Conservation (phyloP, 1,140 invertebrate genomes). For the Leptopilina clavipes region DNA sequence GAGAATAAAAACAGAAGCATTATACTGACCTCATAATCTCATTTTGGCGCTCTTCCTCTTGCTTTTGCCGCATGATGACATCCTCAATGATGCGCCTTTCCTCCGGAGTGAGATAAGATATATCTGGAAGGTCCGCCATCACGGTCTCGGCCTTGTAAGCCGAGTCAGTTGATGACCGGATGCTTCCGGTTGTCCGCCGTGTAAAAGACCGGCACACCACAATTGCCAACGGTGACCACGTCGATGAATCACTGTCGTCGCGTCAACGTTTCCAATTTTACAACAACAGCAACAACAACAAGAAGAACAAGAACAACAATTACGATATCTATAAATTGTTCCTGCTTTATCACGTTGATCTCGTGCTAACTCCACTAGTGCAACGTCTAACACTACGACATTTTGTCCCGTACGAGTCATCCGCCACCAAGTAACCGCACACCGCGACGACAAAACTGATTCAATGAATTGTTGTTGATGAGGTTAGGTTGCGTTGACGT, state of each 20-base stretch:
- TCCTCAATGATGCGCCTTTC: slow-evolving; percentile 97
- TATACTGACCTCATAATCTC: slow-evolving; percentile 90
- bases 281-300: no score
- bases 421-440: slow-evolving; percentile 64
- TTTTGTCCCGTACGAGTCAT: slow-evolving; percentile 66
- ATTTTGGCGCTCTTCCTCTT: slow-evolving; percentile 96
- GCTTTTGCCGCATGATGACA: slow-evolving; percentile 96
- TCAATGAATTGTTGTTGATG: slow-evolving; percentile 3
- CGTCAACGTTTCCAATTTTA: slow-evolving; percentile 35
- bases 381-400: slow-evolving; percentile 70
- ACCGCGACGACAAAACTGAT: slow-evolving; percentile 39
- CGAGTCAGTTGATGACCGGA: slow-evolving; percentile 18
- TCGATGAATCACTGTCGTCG: slow-evolving; percentile 43
- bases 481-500: slow-evolving; percentile 43
- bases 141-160: slow-evolving; percentile 53
- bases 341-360: slow-evolving; percentile 37
- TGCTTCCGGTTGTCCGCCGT: slow-evolving; percentile 40
- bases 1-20: not conserved
- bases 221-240: slow-evolving; percentile 49
- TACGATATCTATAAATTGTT: slow-evolving; percentile 25
- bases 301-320: slow-evolving; percentile 29
- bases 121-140: slow-evolving; percentile 93
- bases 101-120: slow-evolving; percentile 97
- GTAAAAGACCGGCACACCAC: slow-evolving; percentile 51
- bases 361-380: slow-evolving; percentile 51